These are phyloP conservation scores for Scyliorhinus canicula DNA, from an alignment of 2,797 vertebrate genomes.

Conservation along the genomic window DNA sequence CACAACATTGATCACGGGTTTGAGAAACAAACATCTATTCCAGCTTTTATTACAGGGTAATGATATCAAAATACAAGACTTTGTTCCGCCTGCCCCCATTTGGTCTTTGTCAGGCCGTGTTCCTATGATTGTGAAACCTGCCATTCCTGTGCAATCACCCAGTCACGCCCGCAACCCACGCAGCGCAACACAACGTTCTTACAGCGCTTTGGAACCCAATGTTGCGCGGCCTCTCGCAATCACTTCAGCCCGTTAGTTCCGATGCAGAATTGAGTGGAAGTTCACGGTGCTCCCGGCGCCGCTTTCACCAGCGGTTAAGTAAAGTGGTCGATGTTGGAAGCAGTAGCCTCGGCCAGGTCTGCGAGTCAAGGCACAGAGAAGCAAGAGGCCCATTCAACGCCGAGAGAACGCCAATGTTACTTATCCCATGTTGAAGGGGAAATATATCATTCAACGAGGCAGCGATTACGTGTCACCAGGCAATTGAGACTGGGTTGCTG, in stretches of 20 bases:
- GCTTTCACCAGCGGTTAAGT: not conserved
- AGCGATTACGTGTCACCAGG: not conserved
- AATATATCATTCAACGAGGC: not conserved
- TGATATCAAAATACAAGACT: not conserved
- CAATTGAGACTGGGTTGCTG: not conserved
- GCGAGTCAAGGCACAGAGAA: not conserved
- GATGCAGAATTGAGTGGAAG: not conserved
- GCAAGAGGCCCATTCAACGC: not conserved
- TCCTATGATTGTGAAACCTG: not conserved
- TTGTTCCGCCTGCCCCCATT: not conserved
- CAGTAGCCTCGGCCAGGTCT: not conserved
- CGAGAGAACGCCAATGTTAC: not conserved
- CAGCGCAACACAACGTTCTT: not conserved
- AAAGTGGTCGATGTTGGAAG: not conserved
- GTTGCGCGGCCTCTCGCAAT: too few species aligned
- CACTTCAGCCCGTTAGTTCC: not conserved
- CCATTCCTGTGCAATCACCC: too few species aligned
- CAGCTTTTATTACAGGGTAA: conserved; percentile 10
- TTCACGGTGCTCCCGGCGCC: not conserved
- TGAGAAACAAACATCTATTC: not conserved
- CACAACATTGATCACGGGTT: not conserved
- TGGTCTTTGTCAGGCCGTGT: not conserved
- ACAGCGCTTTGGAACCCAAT: not conserved
- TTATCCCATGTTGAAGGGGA: not conserved
- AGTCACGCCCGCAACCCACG: not conserved